Evolutionary conservation across 2,113 vertebrate species (phyloP).

Genomic region (Saccopteryx leptura): DNA sequence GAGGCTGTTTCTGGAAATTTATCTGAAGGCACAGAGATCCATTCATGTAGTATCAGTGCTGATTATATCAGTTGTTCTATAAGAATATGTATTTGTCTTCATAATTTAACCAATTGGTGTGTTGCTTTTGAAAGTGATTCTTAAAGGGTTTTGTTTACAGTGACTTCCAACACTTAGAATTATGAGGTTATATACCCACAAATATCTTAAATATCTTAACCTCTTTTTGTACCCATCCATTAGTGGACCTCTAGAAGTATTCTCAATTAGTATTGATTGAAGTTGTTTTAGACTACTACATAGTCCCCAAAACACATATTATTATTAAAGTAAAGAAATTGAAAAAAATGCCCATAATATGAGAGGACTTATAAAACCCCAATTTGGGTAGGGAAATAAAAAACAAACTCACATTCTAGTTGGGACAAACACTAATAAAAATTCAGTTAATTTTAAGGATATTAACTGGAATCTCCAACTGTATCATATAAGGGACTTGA

Average conservation of each 20-base stretch:
- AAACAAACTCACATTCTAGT: neutral
- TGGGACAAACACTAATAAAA: slow-evolving; percentile 11
- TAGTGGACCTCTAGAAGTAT: neutral
- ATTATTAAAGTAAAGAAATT: slow-evolving; percentile 64
- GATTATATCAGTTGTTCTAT: neutral
- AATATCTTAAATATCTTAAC: slow-evolving; percentile 38
- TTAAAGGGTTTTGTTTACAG: slow-evolving; percentile 30
- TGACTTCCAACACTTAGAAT: slow-evolving; percentile 32
- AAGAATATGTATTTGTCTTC: slow-evolving; percentile 45
- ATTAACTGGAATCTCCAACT: neutral
- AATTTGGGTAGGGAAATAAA: neutral
- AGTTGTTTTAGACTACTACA: slow-evolving; percentile 46
- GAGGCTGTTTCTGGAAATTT: slow-evolving; percentile 26
- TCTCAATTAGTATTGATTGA: slow-evolving; percentile 6
- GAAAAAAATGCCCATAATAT: slow-evolving; percentile 22
- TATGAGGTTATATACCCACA: neutral
- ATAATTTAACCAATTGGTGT: neutral
- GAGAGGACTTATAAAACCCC: slow-evolving; percentile 7
- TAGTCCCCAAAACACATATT: neutral
- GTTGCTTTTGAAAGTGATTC: slow-evolving; percentile 53
- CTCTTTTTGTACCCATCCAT: slow-evolving; percentile 35
- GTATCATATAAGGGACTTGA: neutral
- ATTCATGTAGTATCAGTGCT: neutral
- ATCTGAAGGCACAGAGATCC: neutral
- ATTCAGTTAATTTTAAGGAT: slow-evolving; percentile 4